Evolutionary conservation across 92 coral and sea anemone genomes (phyloP).

Genomic region (Bergia sp.): DNA sequence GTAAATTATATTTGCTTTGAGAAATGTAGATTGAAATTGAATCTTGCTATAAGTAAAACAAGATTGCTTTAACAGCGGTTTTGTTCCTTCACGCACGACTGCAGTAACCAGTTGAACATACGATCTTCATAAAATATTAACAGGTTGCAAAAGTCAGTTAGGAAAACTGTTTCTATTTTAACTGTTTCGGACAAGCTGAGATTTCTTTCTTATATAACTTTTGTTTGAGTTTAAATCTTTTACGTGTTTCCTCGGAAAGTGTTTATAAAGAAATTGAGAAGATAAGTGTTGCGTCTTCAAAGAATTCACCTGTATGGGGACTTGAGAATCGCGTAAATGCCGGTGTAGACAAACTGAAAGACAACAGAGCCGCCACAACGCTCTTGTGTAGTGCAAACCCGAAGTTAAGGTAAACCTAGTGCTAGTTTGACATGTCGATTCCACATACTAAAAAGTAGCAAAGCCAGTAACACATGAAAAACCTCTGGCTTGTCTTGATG

Average conservation of each 20-base stretch:
- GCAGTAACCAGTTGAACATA: constrained; percentile 22
- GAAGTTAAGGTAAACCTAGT: neutral
- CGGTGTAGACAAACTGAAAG: neutral
- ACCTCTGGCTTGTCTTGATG: neutral
- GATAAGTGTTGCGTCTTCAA: neutral
- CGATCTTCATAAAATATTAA: constrained; percentile 30
- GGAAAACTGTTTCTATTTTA: constrained; percentile 5
- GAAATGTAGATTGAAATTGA: no score
- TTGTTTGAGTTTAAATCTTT: neutral
- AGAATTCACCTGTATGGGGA: constrained; percentile 10
- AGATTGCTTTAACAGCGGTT: neutral
- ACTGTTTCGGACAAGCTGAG: neutral
- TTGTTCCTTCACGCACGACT: constrained; percentile 16
- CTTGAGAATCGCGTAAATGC: neutral
- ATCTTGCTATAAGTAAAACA: no score
- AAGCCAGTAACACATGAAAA: neutral
- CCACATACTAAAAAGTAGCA: neutral
- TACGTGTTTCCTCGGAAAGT: neutral
- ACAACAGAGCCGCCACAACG: neutral
- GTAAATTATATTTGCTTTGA: no score
- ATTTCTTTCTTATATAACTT: neutral
- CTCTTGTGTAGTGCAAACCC: neutral
- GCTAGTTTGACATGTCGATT: neutral
- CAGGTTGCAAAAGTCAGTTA: constrained; percentile 29
- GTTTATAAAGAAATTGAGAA: neutral